Evolutionary conservation across 1,140 invertebrate species (phyloP), one percentile per base, ranked within the genome.

Genomic region (Atopsyche davidsoni): DNA sequence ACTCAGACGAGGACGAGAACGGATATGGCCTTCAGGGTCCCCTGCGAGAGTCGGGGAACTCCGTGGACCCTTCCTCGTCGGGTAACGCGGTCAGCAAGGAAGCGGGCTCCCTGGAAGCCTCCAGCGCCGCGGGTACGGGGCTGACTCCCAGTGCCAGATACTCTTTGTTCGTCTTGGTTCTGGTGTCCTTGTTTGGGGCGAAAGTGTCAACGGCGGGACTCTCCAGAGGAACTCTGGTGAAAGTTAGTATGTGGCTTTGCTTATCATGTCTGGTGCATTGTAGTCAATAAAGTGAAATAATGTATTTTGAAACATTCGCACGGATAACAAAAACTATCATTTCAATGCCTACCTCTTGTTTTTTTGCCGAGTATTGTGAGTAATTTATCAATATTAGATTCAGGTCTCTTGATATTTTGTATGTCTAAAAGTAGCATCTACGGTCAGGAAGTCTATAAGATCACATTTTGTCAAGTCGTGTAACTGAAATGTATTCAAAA

Each of bases 11-110:
- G 11, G 56, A 58, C 18, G 51, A 58, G 38, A 54, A 54, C 31
- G 24, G 50, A 1, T 46, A 41, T 48, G 62, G 69, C 24, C 65
- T 67, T 21, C 69, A 73, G 53, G 69, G 69, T 4, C 64, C 71
- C 0, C 61, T 72, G 0, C 59, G 71, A 39, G 71, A 73, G 62
- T 45, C 42, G 9, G 44, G 42, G 25, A 65, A 67, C 16, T 62
- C 62, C 10, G 13, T 62, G 59, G 36, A 60, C 64, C 16, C 48
- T 61, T 14, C 66, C 63, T 39, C 43, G 32, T 36, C 44, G 2
- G 44, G 44, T 2, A 54, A 58, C 18, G 51, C 56, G 3, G 36
- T 51, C 44, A 54, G 51, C 24, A 58, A 58, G 44, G 69, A 72
- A 53, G 65, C 66, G 0, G 63, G 63, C 14, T 70, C 70, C 57